Base-by-base conservation (phyloP, 2,797 vertebrate species). In the Aphelocoma californica region DNA sequence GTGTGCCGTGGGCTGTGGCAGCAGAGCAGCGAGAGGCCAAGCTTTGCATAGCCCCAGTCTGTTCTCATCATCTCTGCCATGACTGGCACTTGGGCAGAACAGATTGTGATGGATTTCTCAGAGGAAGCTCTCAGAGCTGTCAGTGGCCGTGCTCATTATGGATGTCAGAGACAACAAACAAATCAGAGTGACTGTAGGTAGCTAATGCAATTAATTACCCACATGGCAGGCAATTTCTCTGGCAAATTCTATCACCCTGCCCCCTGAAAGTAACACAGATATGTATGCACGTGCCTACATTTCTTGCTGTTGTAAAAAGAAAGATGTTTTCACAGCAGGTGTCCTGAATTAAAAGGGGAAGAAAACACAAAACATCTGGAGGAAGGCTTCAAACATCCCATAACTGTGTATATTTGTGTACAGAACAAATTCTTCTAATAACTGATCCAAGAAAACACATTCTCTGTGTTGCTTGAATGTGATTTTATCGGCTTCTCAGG, bases 81-180 rank as follows among this genome's bases (percentile, higher is more conserved):
- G 23, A 42, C 24, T 85, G 88, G 72, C 28, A 50, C 58, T 85
- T 58, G 89, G 94, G 88, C 84, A 51, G 91, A 78, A 65, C 94
- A 88, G 94, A 26, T n/a, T 90, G 90, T 54, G 29, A 75, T 29
- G 75, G 69, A 57, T 77, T 80, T 31, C 65, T 67, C 67, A 21
- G 44, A 65, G 83, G 91, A 87, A 96, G 96, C 89, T 96, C 92
- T 89, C 89, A 69, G 62, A 90, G 81, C 82, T 80, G 90, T 79
- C 93, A 71, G 58, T 18, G n/a, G 50, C 7, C 1, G 2, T 18
- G 86, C 54, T 91, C 92, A 19, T 88, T 89, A 65, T 0, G 3
- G 71, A 54, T 32, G 15, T 28, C 66, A 87, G 50, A 53, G 78
- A 25, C 65, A 93, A 34, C 81, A 92, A 82, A 88, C 18, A 45